Percentiles rank a stretch among this genome's conserved stretches.
Evolutionary conservation across 1,140 invertebrate species (phyloP).

Genomic region (Cotesia vestalis): DNA sequence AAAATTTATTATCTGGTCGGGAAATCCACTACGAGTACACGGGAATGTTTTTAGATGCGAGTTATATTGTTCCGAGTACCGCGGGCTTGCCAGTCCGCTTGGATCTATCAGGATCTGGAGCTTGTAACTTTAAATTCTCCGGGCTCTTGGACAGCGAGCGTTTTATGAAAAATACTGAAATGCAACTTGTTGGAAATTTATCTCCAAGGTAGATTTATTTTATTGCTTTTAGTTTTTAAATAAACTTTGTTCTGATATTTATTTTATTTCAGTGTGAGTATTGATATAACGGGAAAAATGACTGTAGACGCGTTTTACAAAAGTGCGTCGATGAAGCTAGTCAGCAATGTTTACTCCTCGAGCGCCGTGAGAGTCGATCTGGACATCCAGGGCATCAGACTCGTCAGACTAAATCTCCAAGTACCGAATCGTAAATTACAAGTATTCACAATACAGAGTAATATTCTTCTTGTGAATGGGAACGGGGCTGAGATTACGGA

Average conservation of each 20-base stretch:
- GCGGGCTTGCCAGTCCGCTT: conserved; percentile 86
- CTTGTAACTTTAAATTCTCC: conserved; percentile 81
- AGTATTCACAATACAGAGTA: conserved; percentile 69
- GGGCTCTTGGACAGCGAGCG: conserved; percentile 70
- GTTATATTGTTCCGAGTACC: conserved; percentile 84
- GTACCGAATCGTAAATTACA: conserved; percentile 87
- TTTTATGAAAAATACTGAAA: conserved; percentile 67
- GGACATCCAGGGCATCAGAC: conserved; percentile 74
- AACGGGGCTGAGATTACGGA: conserved; percentile 50
- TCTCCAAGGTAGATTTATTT: conserved; percentile 72
- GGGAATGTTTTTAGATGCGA: conserved; percentile 84
- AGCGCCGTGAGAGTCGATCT: conserved; percentile 79
- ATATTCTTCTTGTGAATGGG: conserved; percentile 52
- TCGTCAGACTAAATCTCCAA: conserved; percentile 77
- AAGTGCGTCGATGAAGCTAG: conserved; percentile 81
- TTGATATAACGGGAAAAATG: conserved; percentile 85
- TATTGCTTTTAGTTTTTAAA: not conserved
- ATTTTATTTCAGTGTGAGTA: conserved; percentile 72
- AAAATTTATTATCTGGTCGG: conserved; percentile 78
- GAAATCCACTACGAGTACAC: conserved; percentile 83
- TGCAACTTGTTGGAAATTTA: conserved; percentile 80
- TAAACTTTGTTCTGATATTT: conserved; percentile 14
- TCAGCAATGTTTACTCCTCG: conserved; percentile 84
- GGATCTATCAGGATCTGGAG: conserved; percentile 84
- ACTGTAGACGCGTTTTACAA: conserved; percentile 81